phyloP scores from a whole-genome alignment of 2,888 invertebrate species.

The Drosophila atripex region DNA sequence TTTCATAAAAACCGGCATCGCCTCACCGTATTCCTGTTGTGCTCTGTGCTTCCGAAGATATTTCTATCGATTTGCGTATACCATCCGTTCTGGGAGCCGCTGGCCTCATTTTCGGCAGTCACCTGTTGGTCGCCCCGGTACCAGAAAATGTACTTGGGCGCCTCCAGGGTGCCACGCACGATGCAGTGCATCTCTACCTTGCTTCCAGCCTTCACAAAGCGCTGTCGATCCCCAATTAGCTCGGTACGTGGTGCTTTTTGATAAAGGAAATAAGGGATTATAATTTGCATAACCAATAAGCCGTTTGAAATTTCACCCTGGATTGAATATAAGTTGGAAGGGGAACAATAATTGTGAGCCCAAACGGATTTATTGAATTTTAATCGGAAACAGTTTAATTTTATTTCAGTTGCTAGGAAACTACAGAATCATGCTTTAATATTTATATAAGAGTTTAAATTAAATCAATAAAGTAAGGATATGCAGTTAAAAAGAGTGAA shows the following conservation, averaged over 20 bases:
- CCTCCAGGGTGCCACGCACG: slow-evolving; percentile 94
- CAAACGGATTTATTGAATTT: no score
- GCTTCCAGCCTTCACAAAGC: slow-evolving; percentile 95
- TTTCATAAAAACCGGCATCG: background rate
- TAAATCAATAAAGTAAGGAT: background rate
- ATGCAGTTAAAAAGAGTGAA: background rate
- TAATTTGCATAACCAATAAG: background rate
- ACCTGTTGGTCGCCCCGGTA: slow-evolving; percentile 87
- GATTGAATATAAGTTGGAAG: background rate
- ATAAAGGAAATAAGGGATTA: background rate
- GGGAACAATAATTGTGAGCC: background rate
- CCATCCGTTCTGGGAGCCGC: slow-evolving; percentile 70
- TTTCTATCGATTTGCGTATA: slow-evolving; percentile 82
- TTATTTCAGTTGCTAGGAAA: no score
- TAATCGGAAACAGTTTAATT: no score
- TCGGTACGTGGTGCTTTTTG: slow-evolving; percentile 93
- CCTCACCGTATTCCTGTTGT: slow-evolving; percentile 82
- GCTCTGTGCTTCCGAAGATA: slow-evolving; percentile 80
- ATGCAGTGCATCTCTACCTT: slow-evolving; percentile 94
- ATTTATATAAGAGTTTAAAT: background rate
- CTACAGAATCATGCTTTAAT: no score
- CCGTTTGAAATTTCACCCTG: background rate
- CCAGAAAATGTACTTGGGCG: slow-evolving; percentile 97
- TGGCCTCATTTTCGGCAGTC: slow-evolving; percentile 76
- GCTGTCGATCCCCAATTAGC: slow-evolving; percentile 93